These are phyloP conservation scores for Mesochorus sp. DNA, from an alignment of 2,888 invertebrate genomes.

Conservation along the genomic window DNA sequence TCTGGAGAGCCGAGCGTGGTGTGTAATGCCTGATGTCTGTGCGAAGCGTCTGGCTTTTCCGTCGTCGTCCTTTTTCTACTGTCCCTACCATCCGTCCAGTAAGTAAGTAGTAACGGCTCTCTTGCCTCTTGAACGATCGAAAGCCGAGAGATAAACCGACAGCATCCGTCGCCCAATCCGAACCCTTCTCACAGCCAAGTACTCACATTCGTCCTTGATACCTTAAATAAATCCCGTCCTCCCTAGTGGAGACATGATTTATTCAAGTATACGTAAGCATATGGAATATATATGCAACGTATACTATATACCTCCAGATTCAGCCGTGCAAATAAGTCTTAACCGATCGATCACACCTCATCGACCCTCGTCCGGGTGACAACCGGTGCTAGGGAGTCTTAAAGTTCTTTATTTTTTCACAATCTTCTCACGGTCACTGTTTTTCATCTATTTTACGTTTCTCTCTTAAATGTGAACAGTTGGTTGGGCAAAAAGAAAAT, in stretches of 20 bases:
- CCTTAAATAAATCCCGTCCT: not conserved
- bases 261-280: not conserved
- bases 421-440: too few relatives aligned
- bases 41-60: conserved; percentile 11
- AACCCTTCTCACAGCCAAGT: not conserved
- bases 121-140: conserved; percentile 24
- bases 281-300: too few relatives aligned
- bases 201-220: not conserved
- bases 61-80: conserved; percentile 23
- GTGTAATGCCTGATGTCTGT: not conserved
- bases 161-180: not conserved
- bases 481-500: too few relatives aligned
- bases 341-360: too few relatives aligned
- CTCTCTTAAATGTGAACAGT: too few relatives aligned
- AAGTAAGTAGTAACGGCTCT: not conserved
- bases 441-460: too few relatives aligned
- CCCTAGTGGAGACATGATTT: too few relatives aligned
- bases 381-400: too few relatives aligned
- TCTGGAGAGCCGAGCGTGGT: not conserved
- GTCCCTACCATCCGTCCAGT: not conserved
- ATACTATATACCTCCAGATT: too few relatives aligned
- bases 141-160: conserved; percentile 28
- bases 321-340: too few relatives aligned
- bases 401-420: too few relatives aligned
- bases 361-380: too few relatives aligned